Conservation (phyloP, 2,888 invertebrate genomes). For the Tipula vernalis region DNA sequence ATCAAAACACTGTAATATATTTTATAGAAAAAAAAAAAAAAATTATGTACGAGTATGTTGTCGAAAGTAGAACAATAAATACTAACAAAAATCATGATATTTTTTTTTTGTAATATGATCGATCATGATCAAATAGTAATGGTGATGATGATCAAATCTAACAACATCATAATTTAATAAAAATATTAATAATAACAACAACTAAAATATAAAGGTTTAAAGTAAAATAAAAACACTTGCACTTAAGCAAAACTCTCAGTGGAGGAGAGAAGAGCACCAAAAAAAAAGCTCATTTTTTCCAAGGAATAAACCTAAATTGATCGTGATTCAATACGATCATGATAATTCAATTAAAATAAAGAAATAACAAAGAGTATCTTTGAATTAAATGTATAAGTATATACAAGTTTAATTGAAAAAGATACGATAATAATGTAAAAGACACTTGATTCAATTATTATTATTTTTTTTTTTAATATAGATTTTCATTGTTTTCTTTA, state of each 20-base stretch:
- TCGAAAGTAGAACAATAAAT: neutral
- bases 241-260: neutral
- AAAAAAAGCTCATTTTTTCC: neutral
- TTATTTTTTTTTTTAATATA: neutral
- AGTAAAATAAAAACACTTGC: neutral
- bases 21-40: neutral
- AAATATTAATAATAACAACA: neutral
- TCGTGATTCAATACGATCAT: conserved; percentile 10
- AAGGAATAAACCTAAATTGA: neutral
- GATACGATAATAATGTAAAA: neutral
- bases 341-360: conserved; percentile 5
- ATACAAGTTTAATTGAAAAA: conserved; percentile 4
- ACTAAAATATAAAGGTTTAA: neutral
- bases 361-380: neutral
- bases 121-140: neutral
- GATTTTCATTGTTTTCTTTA: neutral
- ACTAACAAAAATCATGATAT: neutral
- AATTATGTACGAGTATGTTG: neutral
- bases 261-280: neutral
- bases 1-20: neutral
- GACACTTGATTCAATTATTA: conserved; percentile 9
- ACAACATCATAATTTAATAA: neutral
- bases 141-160: neutral
- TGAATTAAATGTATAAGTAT: neutral
- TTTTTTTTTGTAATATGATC: neutral